Evolutionary conservation across 2,888 invertebrate genomes (phyloP).

Genomic region (Microchrysa polita): DNA sequence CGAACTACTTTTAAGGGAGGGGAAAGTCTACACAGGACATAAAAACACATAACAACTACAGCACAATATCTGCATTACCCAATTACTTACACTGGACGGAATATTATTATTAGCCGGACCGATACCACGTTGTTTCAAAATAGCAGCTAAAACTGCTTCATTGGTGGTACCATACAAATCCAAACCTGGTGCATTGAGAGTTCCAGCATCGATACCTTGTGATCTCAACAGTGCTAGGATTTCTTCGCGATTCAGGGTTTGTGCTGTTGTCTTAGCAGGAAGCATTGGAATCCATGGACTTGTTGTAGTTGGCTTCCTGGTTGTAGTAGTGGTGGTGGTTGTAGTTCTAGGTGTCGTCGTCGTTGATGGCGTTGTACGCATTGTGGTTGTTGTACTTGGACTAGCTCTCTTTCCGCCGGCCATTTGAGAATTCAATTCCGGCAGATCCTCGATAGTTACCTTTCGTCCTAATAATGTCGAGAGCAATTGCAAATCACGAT

Average conservation of each 20-base stretch:
- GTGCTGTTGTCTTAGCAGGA: constrained; percentile 58
- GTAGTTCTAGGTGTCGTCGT: constrained; percentile 53
- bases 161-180: constrained; percentile 69
- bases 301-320: constrained; percentile 46
- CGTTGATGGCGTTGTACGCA: constrained; percentile 46
- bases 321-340: constrained; percentile 56
- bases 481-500: constrained; percentile 52
- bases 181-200: constrained; percentile 44
- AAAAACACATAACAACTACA: too few relatives aligned
- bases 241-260: constrained; percentile 50
- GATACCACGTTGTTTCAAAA: constrained; percentile 77
- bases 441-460: constrained; percentile 50
- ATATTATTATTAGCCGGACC: constrained; percentile 69
- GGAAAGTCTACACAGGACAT: too few relatives aligned
- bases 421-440: constrained; percentile 55
- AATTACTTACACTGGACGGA: constrained; percentile 55
- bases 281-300: constrained; percentile 27
- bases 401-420: constrained; percentile 52
- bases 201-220: constrained; percentile 53
- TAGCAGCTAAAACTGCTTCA: constrained; percentile 75
- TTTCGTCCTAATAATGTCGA: constrained; percentile 52
- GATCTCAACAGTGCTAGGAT: constrained; percentile 54
- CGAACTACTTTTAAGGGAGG: too few relatives aligned
- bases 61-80: background rate
- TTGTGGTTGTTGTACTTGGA: constrained; percentile 48